Evolutionary conservation across 2,888 invertebrate genomes (phyloP).

Genomic region (Elmis aenea): DNA sequence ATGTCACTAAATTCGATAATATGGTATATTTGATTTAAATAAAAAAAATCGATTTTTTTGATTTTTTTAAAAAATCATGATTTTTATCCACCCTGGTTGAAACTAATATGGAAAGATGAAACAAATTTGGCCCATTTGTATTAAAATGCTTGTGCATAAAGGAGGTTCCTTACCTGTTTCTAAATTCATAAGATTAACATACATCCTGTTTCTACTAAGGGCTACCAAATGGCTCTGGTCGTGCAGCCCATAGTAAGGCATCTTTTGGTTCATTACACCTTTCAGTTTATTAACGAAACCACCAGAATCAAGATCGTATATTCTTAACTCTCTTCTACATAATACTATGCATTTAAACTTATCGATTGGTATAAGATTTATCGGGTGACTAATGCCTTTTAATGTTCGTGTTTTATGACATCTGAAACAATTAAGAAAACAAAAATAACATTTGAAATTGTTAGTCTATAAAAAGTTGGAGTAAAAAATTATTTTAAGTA

Average conservation of each 20-base stretch:
- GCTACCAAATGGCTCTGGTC: constrained; percentile 76
- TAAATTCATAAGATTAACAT: constrained; percentile 81
- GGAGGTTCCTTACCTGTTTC: constrained; percentile 62
- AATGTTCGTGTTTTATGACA: constrained; percentile 65
- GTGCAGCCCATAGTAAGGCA: constrained; percentile 85
- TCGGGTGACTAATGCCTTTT: constrained; percentile 70
- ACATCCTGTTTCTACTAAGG: constrained; percentile 81
- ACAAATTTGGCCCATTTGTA: too few species aligned
- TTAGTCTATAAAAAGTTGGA: too few species aligned
- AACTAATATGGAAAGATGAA: too few species aligned
- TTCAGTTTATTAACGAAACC: constrained; percentile 67
- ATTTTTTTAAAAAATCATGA: too few species aligned
- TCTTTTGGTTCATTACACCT: constrained; percentile 89
- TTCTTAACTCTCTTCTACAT: constrained; percentile 73
- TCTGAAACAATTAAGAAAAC: constrained; percentile 44
- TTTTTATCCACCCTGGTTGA: too few species aligned
- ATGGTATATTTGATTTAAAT: too few species aligned
- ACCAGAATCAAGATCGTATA: constrained; percentile 76
- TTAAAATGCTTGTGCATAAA: too few species aligned
- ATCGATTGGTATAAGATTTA: constrained; percentile 72
- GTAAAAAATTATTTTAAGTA: too few species aligned
- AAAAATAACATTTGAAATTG: too few species aligned
- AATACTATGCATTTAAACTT: constrained; percentile 72
- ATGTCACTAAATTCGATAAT: too few species aligned
- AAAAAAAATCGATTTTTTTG: too few species aligned